Percentiles rank a stretch among this genome's conserved stretches.
These are phyloP conservation scores for Austrofundulus limnaeus DNA, from an alignment of 2,113 vertebrate genomes.

Conservation along the genomic window DNA sequence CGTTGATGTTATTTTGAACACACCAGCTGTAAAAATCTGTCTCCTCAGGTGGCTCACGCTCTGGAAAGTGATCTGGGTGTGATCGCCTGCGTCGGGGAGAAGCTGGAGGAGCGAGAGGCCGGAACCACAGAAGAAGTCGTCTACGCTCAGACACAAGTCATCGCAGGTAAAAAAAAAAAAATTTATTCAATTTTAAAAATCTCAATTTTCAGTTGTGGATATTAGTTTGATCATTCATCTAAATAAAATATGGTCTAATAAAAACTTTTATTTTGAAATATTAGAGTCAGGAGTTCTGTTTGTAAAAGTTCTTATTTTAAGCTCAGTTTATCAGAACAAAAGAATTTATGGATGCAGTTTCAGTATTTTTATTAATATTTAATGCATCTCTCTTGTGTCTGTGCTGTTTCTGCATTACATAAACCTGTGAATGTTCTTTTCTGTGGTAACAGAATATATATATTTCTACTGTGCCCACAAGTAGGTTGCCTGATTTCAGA, in stretches of 20 bases:
- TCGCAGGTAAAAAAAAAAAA: slow-evolving; percentile 83
- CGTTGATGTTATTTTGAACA: neutral
- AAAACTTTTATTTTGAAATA: neutral
- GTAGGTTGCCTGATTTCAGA: slow-evolving; percentile 40
- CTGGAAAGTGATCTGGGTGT: slow-evolving; percentile 84
- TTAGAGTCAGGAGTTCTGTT: too few relatives aligned
- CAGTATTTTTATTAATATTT: neutral
- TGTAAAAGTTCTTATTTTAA: too few relatives aligned
- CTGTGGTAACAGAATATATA: neutral
- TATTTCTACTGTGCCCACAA: neutral
- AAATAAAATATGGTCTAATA: neutral
- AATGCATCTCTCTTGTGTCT: neutral
- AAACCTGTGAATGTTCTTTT: slow-evolving; percentile 26
- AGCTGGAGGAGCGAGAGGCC: slow-evolving; percentile 89
- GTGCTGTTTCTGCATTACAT: too few relatives aligned
- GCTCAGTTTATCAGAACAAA: too few relatives aligned
- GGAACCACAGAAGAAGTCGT: slow-evolving; percentile 92
- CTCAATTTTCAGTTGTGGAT: too few relatives aligned
- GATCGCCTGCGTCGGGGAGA: slow-evolving; percentile 93
- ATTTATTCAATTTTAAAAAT: too few relatives aligned
- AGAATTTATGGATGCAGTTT: too few relatives aligned
- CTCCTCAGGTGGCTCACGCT: slow-evolving; percentile 85
- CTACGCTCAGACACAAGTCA: slow-evolving; percentile 88
- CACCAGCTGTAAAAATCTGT: neutral
- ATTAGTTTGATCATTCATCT: neutral